These are phyloP conservation scores for Aphis gossypii DNA, from an alignment of 1,140 invertebrate species.

Conservation along the genomic window DNA sequence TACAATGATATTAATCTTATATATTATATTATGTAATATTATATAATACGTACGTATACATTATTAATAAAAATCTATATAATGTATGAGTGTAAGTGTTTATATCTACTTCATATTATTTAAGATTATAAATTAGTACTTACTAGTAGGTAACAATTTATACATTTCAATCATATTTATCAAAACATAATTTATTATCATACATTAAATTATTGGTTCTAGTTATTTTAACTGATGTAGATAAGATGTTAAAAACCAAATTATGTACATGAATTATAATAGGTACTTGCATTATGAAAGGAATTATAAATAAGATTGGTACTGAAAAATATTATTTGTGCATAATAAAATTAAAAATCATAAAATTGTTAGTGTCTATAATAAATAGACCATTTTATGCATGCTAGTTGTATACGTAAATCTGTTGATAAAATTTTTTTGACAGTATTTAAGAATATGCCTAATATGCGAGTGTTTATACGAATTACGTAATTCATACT, in stretches of 20 bases:
- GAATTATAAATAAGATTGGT: background rate
- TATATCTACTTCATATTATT: background rate
- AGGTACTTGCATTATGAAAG: background rate
- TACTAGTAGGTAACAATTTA: background rate
- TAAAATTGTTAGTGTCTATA: background rate
- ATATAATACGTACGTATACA: background rate
- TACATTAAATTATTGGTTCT: background rate
- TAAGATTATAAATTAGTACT: background rate
- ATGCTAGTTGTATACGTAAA: background rate
- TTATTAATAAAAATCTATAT: background rate
- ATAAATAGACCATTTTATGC: background rate
- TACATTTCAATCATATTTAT: background rate
- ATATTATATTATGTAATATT: background rate
- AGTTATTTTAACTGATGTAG: background rate
- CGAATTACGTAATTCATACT: background rate
- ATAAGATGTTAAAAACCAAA: background rate
- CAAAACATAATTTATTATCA: background rate
- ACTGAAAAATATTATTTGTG: background rate
- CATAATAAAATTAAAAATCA: background rate
- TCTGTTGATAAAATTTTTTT: background rate
- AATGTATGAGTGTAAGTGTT: background rate
- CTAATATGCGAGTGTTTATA: background rate
- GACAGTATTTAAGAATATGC: background rate
- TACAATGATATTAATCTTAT: background rate
- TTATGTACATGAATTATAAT: background rate